A percentile compares a stretch with the other conserved stretches of the same genome.
Conservation (phyloP, 1,140 invertebrate genomes). For the Brachionus manjavacas region DNA sequence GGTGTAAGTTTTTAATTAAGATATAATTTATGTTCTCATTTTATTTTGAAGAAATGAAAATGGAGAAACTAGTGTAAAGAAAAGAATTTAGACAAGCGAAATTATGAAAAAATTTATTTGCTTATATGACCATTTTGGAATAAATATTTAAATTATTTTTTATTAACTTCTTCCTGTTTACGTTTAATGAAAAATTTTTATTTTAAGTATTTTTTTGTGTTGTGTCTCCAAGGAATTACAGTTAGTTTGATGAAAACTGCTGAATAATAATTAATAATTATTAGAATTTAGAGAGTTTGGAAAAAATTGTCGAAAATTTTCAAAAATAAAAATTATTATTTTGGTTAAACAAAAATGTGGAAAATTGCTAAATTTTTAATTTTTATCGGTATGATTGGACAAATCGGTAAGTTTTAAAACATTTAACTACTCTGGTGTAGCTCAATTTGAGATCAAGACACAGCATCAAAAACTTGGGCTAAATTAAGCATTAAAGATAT, state of each 20-base stretch:
- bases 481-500: too few relatives aligned
- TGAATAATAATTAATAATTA: background rate
- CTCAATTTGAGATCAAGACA: too few relatives aligned
- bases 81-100: slow-evolving; percentile 4
- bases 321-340: background rate
- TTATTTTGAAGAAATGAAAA: background rate
- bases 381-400: background rate
- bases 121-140: background rate
- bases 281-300: background rate
- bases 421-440: too few relatives aligned
- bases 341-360: background rate
- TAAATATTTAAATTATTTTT: background rate
- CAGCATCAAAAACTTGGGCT: too few relatives aligned
- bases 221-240: background rate
- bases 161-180: background rate
- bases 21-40: background rate
- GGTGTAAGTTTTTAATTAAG: background rate
- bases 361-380: background rate
- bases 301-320: background rate
- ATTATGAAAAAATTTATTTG: background rate
- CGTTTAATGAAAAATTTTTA: background rate
- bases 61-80: background rate
- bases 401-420: background rate
- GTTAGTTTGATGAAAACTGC: background rate
- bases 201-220: background rate